A percentile compares a stretch with the other conserved stretches of the same genome.
These are phyloP conservation scores for Caenorhabditis wallacei DNA, from an alignment of 2,888 invertebrate species.

Conservation along the genomic window DNA sequence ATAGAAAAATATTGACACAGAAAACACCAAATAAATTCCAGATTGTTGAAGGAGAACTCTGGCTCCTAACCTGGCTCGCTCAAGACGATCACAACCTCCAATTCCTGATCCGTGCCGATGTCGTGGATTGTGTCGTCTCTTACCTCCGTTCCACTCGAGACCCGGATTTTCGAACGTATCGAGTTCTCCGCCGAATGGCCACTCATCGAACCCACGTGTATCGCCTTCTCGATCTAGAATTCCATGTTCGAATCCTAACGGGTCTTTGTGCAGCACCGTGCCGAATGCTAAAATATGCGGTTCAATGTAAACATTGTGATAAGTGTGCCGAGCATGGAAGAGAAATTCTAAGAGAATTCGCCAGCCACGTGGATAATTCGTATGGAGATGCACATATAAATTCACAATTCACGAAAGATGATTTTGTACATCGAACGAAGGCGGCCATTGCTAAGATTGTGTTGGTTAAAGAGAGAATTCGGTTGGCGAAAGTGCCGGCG, in stretches of 20 bases:
- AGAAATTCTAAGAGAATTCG: conserved; percentile 73
- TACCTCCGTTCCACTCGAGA: conserved; percentile 60
- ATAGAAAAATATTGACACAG: too few relatives aligned
- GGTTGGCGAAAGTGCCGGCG: conserved; percentile 60
- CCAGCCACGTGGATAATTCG: conserved; percentile 76
- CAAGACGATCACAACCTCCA: conserved; percentile 73
- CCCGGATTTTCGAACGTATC: conserved; percentile 65
- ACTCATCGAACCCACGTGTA: conserved; percentile 64
- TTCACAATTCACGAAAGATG: conserved; percentile 52
- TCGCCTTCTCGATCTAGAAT: conserved; percentile 75
- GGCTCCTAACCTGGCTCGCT: conserved; percentile 70
- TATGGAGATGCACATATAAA: conserved; percentile 77
- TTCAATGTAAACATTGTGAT: conserved; percentile 75
- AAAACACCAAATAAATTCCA: too few relatives aligned
- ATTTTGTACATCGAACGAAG: conserved; percentile 63
- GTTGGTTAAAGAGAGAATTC: conserved; percentile 65
- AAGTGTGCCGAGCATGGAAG: conserved; percentile 74
- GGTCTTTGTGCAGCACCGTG: conserved; percentile 74
- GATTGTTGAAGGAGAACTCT: conserved; percentile 73
- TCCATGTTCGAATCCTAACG: conserved; percentile 75
- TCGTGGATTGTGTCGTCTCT: conserved; percentile 67
- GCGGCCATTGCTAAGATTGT: conserved; percentile 71
- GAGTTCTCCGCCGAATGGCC: conserved; percentile 68
- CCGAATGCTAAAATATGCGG: conserved; percentile 71
- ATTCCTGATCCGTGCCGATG: conserved; percentile 70